Evolutionary conservation across 37 sponge, comb jelly and placozoan genomes (phyloP), one percentile per base, ranked within the genome.

Genomic region (Bolinopsis microptera): DNA sequence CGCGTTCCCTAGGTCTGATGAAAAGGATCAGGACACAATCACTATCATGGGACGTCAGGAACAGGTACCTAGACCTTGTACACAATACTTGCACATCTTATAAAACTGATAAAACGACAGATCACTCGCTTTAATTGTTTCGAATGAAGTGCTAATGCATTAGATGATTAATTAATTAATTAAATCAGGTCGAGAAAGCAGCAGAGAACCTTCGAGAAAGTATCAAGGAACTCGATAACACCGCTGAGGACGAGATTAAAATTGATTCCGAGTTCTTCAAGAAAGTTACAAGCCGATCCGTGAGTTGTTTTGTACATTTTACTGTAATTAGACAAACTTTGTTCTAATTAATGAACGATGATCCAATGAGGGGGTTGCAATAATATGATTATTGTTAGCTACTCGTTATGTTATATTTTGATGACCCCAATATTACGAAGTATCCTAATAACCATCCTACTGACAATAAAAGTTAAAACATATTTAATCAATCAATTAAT

Each of bases 11-110:
- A 93, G 94, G 61, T 36, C 70, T 0, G 94, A 83, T 74, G 98
- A 95, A 22, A 97, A 96, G 69, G 95, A 96, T 0, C 35, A 90
- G 0, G 96, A 95, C 0, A 67, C 93, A 38, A 95, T 97, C 34
- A 94, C 94, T 67, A 95, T 97, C 77, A 95, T 96, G 68, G 98
- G 98, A n/a, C 28, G 70, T 22, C 95, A 96, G 93, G 97, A 96
- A 76, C 92, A 95, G 72, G 93, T 88, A 0, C 88, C 76, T 35
- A n/a, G n/a, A n/a, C n/a, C n/a, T n/a, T n/a, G n/a, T n/a, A n/a
- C n/a, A 90, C 94, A 18, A 95, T 95, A 35, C 95, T 95, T 38
- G 94, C 86, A 13, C 95, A 95, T 92, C 72, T 97, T 5, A 33
- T 83, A 93, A 93, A 95, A 39, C 93, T 95, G 83, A 95, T 97